phyloP scores from a whole-genome alignment of 2,113 vertebrate genomes.

The Brienomyrus longianalis region DNA sequence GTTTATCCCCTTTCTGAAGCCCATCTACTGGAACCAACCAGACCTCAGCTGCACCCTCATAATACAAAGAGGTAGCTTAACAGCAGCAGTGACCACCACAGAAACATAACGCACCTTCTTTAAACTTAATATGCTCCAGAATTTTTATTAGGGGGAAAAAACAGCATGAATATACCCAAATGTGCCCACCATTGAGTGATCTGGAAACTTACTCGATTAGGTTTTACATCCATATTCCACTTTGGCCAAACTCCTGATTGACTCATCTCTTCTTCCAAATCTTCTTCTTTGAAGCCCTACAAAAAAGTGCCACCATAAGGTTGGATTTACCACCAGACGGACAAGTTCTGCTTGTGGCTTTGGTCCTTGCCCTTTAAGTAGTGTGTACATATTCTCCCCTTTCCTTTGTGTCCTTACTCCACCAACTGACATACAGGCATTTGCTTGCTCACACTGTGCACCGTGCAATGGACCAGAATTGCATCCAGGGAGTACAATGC shows the following conservation, averaged over 20 bases:
- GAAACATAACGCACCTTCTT: not conserved
- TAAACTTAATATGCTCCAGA: not conserved
- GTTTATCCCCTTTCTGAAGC: constrained; percentile 76
- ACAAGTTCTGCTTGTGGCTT: not conserved
- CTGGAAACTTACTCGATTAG: constrained; percentile 75
- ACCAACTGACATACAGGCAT: too few relatives aligned
- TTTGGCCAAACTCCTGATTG: constrained; percentile 72
- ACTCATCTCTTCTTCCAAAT: constrained; percentile 78
- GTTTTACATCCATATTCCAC: constrained; percentile 92
- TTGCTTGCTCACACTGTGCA: too few relatives aligned
- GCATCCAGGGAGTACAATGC: too few relatives aligned
- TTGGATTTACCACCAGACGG: not conserved
- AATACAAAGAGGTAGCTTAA: not conserved
- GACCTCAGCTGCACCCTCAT: constrained; percentile 28
- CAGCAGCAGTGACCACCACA: not conserved
- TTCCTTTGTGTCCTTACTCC: not conserved
- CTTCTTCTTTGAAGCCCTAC: constrained; percentile 97
- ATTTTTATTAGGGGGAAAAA: not conserved
- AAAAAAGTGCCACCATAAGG: constrained; percentile 12
- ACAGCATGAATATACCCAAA: not conserved
- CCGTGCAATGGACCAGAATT: too few relatives aligned
- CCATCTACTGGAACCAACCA: constrained; percentile 66
- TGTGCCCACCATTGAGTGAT: not conserved
- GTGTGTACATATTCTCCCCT: not conserved
- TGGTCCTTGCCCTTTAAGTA: not conserved